Base-by-base conservation (phyloP, 2,888 invertebrate species). In the Drosophila prostipennis region DNA sequence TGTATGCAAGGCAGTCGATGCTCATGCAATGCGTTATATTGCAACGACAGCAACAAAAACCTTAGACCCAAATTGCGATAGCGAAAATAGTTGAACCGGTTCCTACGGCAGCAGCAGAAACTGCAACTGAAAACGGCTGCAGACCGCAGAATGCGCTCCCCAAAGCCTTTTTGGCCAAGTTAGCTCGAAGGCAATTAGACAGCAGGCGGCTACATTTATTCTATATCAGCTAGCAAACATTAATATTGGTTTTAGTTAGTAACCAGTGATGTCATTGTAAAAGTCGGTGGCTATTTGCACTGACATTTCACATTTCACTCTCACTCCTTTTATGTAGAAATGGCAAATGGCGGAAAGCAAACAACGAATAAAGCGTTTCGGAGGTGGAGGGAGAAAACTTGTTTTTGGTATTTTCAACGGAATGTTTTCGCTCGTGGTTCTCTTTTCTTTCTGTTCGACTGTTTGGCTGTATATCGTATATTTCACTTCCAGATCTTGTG, bases 241-340 rank as follows among this genome's bases (percentile, higher is more conserved):
- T 40, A 2, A 14, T 42, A 42, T 52, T 46, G 42, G 29, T 40
- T 6, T 8, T 10, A 11, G 48, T 39, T 69, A 23, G 11, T 34
- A 8, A 14, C 34, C 55, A 80, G 70, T 88, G 78, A 88, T 78
- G 88, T 84, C 88, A 86, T 79, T 72, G 84, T 67, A 84, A 78
- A 72, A 77, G 64, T 74, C 70, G 46, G 49, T 42, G 36, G 42
- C 55, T 67, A 29, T 65, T 34, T 61, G 54, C 69, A 63, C 72
- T 82, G 78, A 78, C 86, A 88, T 86, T 84, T 83, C 79, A 76
- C 83, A 83, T 87, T 87, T 88, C 84, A 88, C 84, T 85, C 89
- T 88, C 89, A 86, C 89, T 88, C 87, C 87, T 86, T 84, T 72
- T 88, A 76, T 69, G 78, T 76, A 69, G 72, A 87, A 77, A 79